These are phyloP conservation scores for Enteromius trimaculatus DNA, from an alignment of 2,797 vertebrate genomes.

Conservation along the genomic window DNA sequence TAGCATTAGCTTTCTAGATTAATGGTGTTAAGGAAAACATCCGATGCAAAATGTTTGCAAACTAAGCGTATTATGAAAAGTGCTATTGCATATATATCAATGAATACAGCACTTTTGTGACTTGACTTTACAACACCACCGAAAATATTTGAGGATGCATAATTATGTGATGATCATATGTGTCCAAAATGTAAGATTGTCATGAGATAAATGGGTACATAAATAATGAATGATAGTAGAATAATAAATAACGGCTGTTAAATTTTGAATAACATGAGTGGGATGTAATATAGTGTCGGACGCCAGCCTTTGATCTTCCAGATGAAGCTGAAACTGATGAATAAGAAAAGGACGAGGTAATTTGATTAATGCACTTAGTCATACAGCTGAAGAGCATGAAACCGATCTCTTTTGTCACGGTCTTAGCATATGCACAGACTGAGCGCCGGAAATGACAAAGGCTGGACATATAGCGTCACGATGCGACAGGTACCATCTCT, in stretches of 20 bases:
- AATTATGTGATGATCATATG: no score
- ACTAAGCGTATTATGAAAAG: neutral
- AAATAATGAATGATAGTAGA: constrained; percentile 61
- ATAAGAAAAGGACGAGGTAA: constrained; percentile 73
- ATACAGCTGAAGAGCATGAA: constrained; percentile 76
- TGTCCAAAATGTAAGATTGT: neutral
- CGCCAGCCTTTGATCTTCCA: constrained; percentile 57
- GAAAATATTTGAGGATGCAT: neutral
- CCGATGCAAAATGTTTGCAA: neutral
- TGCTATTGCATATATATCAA: neutral
- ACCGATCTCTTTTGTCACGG: constrained; percentile 68
- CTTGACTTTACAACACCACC: neutral
- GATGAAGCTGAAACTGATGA: constrained; percentile 52
- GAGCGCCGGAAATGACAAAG: constrained; percentile 66
- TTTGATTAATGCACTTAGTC: constrained; percentile 82
- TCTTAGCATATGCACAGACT: constrained; percentile 60
- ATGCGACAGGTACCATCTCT: constrained; percentile 74
- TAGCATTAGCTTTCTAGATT: neutral
- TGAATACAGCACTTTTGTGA: neutral
- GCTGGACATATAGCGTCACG: constrained; percentile 69
- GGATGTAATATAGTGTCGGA: constrained; percentile 50
- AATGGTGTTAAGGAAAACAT: neutral
- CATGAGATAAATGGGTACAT: neutral
- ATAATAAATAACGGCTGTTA: constrained; percentile 29
- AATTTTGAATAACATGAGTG: constrained; percentile 44